Conservation (phyloP, 2,888 invertebrate species). For the Drosophila subquinaria region DNA sequence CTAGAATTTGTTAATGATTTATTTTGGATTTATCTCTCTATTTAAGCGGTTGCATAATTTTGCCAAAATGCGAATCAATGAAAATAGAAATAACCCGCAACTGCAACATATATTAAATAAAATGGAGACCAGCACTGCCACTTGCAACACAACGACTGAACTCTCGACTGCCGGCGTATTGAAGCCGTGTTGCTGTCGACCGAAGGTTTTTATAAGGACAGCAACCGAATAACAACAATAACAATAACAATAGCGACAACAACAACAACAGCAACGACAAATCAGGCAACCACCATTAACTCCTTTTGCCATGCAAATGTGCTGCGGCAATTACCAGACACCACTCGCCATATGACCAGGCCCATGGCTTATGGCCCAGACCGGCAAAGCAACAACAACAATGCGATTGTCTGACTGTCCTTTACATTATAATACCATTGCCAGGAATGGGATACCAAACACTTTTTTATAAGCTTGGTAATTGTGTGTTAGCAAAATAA, state of each 20-base stretch:
- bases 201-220: conserved; percentile 80
- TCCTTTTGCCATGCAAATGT: conserved; percentile 81
- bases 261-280: conserved; percentile 55
- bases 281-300: conserved; percentile 79
- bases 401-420: conserved; percentile 36
- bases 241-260: conserved; percentile 43
- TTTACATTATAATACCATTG: conserved; percentile 33
- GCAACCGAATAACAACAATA: conserved; percentile 67
- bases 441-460: conserved; percentile 1
- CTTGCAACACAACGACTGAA: conserved; percentile 64
- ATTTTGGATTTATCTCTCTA: conserved; percentile 1
- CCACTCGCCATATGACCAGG: conserved; percentile 28
- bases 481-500: not conserved
- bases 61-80: conserved; percentile 31
- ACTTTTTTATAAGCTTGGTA: conserved; percentile 8
- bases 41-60: conserved; percentile 65
- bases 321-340: conserved; percentile 68
- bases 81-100: conserved; percentile 10
- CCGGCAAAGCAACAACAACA: conserved; percentile 29
- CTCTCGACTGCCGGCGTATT: conserved; percentile 80
- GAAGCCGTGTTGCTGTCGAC: conserved; percentile 69
- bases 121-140: conserved; percentile 31
- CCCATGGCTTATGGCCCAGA: conserved; percentile 15
- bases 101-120: conserved; percentile 29
- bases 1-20: conserved; percentile 2